Conservation (phyloP, 2,113 vertebrate genomes). For the Hipposideros armiger region DNA sequence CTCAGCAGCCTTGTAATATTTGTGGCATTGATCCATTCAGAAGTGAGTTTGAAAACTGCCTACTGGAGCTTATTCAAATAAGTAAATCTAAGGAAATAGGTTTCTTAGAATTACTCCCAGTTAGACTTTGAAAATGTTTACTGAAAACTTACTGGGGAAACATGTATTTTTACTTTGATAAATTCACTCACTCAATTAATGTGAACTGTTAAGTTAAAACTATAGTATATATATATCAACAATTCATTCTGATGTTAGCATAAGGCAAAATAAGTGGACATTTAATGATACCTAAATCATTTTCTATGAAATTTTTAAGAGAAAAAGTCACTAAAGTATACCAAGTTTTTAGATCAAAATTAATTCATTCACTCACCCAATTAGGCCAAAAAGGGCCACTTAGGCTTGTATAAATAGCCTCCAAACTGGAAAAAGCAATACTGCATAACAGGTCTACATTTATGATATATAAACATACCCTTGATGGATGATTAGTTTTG, state of each 20-base stretch:
- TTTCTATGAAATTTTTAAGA: slow-evolving; percentile 79
- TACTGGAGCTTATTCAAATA: slow-evolving; percentile 35
- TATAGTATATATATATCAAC: not conserved
- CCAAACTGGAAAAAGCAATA: slow-evolving; percentile 76
- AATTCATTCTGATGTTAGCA: slow-evolving; percentile 51
- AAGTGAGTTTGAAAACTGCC: slow-evolving; percentile 59
- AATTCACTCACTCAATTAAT: slow-evolving; percentile 20
- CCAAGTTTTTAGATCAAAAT: slow-evolving; percentile 83
- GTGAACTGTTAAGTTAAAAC: not conserved
- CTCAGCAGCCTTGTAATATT: slow-evolving; percentile 39
- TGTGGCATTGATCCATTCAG: slow-evolving; percentile 45
- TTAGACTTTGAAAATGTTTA: slow-evolving; percentile 46
- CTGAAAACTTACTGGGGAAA: slow-evolving; percentile 12
- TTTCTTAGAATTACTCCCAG: slow-evolving; percentile 44
- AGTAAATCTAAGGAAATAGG: slow-evolving; percentile 34
- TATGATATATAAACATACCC: slow-evolving; percentile 77
- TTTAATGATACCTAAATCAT: slow-evolving; percentile 57
- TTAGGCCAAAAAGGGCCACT: slow-evolving; percentile 78
- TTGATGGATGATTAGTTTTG: slow-evolving; percentile 54
- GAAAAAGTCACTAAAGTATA: slow-evolving; percentile 82
- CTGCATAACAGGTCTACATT: slow-evolving; percentile 71
- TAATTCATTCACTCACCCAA: slow-evolving; percentile 81
- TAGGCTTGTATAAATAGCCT: slow-evolving; percentile 80
- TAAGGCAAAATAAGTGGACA: not conserved
- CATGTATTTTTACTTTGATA: slow-evolving; percentile 24